phyloP scores from a whole-genome alignment of 2,888 invertebrate species.

The Eristalinus sepulchralis region DNA sequence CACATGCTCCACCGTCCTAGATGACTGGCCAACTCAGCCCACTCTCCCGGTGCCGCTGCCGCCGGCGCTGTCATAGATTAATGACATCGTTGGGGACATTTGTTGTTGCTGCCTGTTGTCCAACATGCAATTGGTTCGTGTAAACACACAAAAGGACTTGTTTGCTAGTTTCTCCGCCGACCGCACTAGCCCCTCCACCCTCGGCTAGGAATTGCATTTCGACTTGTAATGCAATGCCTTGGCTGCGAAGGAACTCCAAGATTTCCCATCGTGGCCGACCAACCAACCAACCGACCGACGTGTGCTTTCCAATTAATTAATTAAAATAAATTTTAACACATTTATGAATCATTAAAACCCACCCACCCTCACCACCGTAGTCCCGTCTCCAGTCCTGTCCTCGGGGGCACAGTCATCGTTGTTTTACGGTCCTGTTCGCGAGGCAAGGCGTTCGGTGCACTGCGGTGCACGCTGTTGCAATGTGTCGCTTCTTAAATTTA shows the following conservation, averaged over 20 bases:
- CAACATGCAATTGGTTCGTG: constrained; percentile 62
- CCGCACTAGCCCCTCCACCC: neutral
- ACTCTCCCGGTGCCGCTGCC: neutral
- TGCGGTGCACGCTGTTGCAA: constrained; percentile 55
- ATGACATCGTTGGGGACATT: constrained; percentile 48
- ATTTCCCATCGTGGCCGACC: constrained; percentile 21
- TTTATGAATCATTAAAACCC: constrained; percentile 59
- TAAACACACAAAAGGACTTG: constrained; percentile 61
- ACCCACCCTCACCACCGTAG: neutral
- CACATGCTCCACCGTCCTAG: constrained; percentile 14
- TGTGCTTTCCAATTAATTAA: constrained; percentile 43
- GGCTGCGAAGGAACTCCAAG: neutral
- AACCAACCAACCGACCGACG: neutral
- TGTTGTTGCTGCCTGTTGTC: constrained; percentile 48
- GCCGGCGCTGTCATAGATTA: constrained; percentile 31
- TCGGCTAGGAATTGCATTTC: neutral
- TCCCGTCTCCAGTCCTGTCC: neutral
- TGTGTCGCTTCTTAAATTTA: constrained; percentile 61
- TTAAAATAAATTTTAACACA: constrained; percentile 57
- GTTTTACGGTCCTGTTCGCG: constrained; percentile 35
- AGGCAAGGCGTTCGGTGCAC: constrained; percentile 29
- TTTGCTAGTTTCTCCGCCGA: constrained; percentile 21
- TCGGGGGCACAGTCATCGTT: constrained; percentile 9
- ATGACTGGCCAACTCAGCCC: neutral
- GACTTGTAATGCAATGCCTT: constrained; percentile 48